Conservation (phyloP, 2,888 invertebrate genomes). For the Macropis europaea region DNA sequence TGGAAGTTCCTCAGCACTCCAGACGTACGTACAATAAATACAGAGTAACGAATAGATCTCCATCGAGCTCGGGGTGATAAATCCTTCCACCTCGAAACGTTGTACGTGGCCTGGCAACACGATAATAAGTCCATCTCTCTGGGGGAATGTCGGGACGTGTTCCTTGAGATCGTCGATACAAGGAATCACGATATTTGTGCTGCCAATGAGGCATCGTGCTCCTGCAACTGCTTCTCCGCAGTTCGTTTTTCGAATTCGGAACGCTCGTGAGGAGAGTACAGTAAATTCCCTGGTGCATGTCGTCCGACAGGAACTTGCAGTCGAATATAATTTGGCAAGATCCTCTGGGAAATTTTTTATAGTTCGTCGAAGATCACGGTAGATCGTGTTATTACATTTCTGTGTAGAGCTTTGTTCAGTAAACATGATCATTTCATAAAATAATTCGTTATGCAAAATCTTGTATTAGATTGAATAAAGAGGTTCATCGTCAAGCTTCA, state of each 20-base stretch:
- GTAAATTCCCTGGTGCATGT: slow-evolving; percentile 2
- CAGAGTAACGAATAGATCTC: neutral
- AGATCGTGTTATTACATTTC: no score
- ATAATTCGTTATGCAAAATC: no score
- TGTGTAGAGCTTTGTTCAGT: no score
- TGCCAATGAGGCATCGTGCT: slow-evolving; percentile 56
- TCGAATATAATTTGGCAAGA: slow-evolving; percentile 7
- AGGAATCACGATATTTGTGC: slow-evolving; percentile 62
- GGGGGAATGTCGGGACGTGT: slow-evolving; percentile 16
- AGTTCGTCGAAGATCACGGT: no score
- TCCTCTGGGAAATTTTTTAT: no score
- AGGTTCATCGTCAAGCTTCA: no score
- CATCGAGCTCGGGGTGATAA: neutral
- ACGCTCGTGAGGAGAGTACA: slow-evolving; percentile 18
- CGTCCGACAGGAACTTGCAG: slow-evolving; percentile 11
- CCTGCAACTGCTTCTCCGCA: slow-evolving; percentile 65
- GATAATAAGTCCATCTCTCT: slow-evolving; percentile 18
- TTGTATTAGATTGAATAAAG: no score
- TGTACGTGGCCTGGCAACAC: slow-evolving; percentile 13
- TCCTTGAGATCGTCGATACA: slow-evolving; percentile 11
- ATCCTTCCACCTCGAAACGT: neutral
- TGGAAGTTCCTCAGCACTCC: neutral
- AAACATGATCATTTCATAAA: no score
- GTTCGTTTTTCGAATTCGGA: slow-evolving; percentile 62
- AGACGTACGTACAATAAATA: neutral